A percentile compares a stretch with the other conserved stretches of the same genome.
These are phyloP conservation scores for Phoxinus dragarum DNA, from an alignment of 2,797 vertebrate genomes.

Conservation along the genomic window DNA sequence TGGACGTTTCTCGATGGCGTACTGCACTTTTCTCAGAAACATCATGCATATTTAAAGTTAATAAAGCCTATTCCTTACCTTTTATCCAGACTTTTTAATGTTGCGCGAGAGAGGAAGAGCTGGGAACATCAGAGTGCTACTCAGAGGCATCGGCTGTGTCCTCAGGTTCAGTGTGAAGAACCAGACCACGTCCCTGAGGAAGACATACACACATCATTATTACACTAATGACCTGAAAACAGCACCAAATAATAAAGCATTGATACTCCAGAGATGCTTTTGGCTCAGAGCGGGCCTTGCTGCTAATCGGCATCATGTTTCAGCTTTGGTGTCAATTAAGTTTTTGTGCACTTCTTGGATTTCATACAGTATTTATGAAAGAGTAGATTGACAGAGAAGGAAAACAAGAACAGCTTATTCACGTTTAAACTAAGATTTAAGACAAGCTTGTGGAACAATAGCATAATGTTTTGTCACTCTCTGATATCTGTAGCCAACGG, in stretches of 20 bases:
- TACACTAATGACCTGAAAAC: slow-evolving; percentile 38
- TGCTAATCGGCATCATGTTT: not conserved
- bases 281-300: not conserved
- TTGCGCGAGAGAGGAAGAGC: slow-evolving; percentile 45
- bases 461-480: not conserved
- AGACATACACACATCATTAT: slow-evolving; percentile 38
- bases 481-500: not conserved
- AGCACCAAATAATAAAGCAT: slow-evolving; percentile 11
- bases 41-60: slow-evolving; percentile 85
- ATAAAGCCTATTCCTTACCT: slow-evolving; percentile 82
- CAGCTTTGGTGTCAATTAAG: slow-evolving; percentile 20
- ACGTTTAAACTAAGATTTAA: not conserved
- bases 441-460: not conserved
- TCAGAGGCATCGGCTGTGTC: slow-evolving; percentile 38
- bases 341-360: slow-evolving; percentile 20
- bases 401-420: slow-evolving; percentile 26
- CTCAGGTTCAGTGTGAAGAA: slow-evolving; percentile 43
- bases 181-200: slow-evolving; percentile 22
- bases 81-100: slow-evolving; percentile 79
- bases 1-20: slow-evolving; percentile 76
- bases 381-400: not conserved
- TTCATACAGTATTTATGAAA: slow-evolving; percentile 15
- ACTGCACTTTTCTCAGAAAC: slow-evolving; percentile 81
- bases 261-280: not conserved
- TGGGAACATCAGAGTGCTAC: slow-evolving; percentile 46